A percentile compares a stretch with the other conserved stretches of the same genome.
Conservation (phyloP, 2,888 invertebrate genomes). For the Protodeltote pygarga region DNA sequence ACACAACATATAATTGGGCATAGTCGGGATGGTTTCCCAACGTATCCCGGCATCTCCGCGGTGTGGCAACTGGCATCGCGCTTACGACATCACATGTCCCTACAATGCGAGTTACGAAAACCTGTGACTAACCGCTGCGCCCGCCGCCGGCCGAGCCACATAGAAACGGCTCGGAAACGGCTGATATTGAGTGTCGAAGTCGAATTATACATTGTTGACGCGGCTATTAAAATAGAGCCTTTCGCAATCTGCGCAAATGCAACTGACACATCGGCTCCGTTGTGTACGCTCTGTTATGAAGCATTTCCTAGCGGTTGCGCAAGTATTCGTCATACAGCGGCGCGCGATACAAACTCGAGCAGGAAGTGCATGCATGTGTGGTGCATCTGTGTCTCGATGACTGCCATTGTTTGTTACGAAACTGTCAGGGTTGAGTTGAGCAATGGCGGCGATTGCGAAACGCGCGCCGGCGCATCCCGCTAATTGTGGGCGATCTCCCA, state of each 20-base stretch:
- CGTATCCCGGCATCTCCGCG: constrained; percentile 81
- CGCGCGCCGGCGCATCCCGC: constrained; percentile 75
- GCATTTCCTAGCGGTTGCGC: constrained; percentile 77
- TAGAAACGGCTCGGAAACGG: constrained; percentile 67
- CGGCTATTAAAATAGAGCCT: constrained; percentile 65
- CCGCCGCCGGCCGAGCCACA: constrained; percentile 46
- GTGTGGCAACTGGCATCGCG: constrained; percentile 76
- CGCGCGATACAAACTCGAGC: constrained; percentile 80
- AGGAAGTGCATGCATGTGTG: constrained; percentile 85
- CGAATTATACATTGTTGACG: constrained; percentile 66
- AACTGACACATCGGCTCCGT: constrained; percentile 67
- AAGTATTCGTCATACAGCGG: constrained; percentile 72
- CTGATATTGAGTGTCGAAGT: constrained; percentile 57
- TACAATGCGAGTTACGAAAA: constrained; percentile 85
- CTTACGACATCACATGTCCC: constrained; percentile 84
- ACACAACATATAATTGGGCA: constrained; percentile 80
- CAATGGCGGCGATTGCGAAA: constrained; percentile 80
- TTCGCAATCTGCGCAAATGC: constrained; percentile 67
- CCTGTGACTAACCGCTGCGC: constrained; percentile 76
- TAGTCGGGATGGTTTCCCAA: constrained; percentile 85
- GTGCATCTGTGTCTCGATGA: constrained; percentile 78
- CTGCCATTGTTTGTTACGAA: constrained; percentile 83
- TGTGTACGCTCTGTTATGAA: constrained; percentile 67
- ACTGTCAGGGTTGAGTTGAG: constrained; percentile 86
- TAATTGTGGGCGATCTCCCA: constrained; percentile 81